These are phyloP conservation scores for Augiades crinisus DNA, from an alignment of 2,888 invertebrate genomes.

Conservation along the genomic window DNA sequence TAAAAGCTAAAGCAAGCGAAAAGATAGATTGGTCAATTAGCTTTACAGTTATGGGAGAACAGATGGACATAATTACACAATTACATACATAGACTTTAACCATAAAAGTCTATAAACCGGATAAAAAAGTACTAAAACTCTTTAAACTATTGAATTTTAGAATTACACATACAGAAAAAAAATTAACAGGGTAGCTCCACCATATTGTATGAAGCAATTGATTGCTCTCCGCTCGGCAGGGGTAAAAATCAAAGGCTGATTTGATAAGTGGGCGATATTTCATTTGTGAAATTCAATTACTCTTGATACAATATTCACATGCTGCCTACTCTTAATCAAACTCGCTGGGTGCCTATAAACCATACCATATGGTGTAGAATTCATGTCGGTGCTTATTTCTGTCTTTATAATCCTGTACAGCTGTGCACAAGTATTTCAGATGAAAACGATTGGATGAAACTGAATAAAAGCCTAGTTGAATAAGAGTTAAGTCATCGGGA, in stretches of 20 bases:
- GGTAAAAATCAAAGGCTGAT: constrained; percentile 24
- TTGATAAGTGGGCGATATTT: constrained; percentile 33
- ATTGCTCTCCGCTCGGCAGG: constrained; percentile 11
- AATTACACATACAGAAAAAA: neutral
- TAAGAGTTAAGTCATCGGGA: neutral
- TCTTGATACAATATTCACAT: constrained; percentile 41
- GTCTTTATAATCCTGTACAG: neutral
- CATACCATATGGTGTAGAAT: constrained; percentile 23
- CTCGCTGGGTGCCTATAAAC: constrained; percentile 38
- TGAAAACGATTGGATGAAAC: neutral
- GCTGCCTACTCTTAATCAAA: constrained; percentile 56
- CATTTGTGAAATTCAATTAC: constrained; percentile 40
- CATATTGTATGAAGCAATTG: constrained; percentile 24
- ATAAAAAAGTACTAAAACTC: no score
- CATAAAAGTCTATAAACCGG: no score
- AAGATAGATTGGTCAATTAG: no score
- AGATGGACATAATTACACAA: no score
- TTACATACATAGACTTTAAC: no score
- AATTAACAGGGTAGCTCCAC: neutral
- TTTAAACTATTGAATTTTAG: neutral
- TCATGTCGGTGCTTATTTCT: neutral
- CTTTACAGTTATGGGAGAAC: no score
- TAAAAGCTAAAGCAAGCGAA: no score
- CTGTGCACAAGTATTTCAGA: no score
- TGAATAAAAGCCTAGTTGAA: neutral